These are phyloP conservation scores for Mormyrus iriodes DNA, from an alignment of 2,113 vertebrate species.

Conservation along the genomic window DNA sequence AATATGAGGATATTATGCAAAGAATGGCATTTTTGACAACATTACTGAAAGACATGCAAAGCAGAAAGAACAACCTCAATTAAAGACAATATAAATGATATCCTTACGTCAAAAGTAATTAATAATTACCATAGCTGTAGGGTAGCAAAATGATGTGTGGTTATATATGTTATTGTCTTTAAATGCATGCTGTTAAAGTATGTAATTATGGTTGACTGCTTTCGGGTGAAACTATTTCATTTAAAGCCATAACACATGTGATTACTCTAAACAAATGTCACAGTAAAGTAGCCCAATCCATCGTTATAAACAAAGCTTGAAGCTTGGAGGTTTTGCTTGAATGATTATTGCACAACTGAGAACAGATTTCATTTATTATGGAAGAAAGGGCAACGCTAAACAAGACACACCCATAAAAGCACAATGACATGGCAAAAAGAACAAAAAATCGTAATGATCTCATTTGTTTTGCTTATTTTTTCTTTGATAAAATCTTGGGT, in stretches of 20 bases:
- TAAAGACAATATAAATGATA: neutral
- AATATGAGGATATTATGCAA: neutral
- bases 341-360: neutral
- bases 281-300: neutral
- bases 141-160: neutral
- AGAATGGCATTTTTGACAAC: neutral
- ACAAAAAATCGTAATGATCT: neutral
- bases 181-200: neutral
- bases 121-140: neutral
- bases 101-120: neutral
- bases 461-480: neutral
- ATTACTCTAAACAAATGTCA: constrained; percentile 2
- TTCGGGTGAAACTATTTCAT: neutral
- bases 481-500: neutral
- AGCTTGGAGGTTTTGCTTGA: neutral
- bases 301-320: neutral
- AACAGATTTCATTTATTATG: neutral
- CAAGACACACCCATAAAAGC: neutral
- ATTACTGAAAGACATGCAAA: neutral
- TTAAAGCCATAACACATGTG: neutral
- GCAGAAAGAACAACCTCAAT: neutral
- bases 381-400: neutral
- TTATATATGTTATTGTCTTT: neutral
- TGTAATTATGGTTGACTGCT: neutral
- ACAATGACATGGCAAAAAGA: neutral